These are phyloP conservation scores for Paratilapia polleni DNA, from an alignment of 2,113 vertebrate species.

Conservation along the genomic window DNA sequence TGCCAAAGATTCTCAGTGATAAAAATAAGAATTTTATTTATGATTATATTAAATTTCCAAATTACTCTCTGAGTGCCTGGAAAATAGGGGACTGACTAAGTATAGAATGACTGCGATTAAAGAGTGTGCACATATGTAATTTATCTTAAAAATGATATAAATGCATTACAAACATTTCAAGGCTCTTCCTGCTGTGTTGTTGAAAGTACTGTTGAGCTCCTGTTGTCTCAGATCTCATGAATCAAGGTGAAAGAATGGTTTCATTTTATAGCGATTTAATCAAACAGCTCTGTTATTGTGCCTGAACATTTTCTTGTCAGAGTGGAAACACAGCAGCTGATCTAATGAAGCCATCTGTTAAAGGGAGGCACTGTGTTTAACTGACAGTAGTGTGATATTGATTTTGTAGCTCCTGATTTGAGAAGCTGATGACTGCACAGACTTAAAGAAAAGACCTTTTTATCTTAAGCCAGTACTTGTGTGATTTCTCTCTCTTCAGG, in stretches of 20 bases:
- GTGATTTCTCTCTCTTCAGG: slow-evolving; percentile 67
- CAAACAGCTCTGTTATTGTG: background rate
- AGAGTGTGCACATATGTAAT: background rate
- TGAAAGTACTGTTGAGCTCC: background rate
- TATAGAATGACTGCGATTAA: background rate
- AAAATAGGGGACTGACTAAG: background rate
- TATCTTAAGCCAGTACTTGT: background rate
- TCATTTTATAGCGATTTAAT: background rate
- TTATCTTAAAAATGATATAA: background rate
- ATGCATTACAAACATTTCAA: background rate
- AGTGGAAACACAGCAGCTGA: background rate
- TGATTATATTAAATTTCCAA: no score
- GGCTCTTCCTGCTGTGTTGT: background rate
- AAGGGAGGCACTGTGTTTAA: background rate
- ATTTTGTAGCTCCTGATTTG: background rate
- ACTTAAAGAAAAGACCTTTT: background rate
- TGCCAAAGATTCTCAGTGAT: no score
- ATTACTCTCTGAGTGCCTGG: background rate
- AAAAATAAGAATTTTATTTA: no score
- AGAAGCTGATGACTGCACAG: background rate
- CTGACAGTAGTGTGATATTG: background rate
- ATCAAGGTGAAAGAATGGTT: background rate
- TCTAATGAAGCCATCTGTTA: background rate
- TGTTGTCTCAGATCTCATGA: background rate
- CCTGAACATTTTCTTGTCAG: background rate